Percentiles rank a stretch among this genome's conserved stretches.
Conservation (phyloP, 2,113 vertebrate genomes). For the Dicrurus megarhynchus region DNA sequence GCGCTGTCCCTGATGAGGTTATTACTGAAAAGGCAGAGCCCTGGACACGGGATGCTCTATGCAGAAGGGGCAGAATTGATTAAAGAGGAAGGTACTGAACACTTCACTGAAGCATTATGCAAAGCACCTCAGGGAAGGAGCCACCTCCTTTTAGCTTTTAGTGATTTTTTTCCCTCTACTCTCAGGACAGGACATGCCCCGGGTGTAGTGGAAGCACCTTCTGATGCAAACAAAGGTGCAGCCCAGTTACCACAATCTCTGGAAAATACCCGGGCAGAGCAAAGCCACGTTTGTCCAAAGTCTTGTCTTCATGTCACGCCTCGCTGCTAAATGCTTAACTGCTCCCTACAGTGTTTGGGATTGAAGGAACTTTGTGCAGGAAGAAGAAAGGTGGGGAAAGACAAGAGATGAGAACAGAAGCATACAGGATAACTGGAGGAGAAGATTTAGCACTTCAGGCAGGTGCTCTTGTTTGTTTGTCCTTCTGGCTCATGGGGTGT, state of each 20-base stretch:
- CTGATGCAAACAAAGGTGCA: not conserved
- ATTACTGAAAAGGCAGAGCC: not conserved
- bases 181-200: not conserved
- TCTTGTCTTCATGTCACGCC: not conserved
- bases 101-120: not conserved
- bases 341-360: not conserved
- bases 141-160: not conserved
- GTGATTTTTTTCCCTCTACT: not conserved
- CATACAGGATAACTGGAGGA: not conserved
- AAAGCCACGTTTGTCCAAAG: not conserved
- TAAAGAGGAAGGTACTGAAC: not conserved
- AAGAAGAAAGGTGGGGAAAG: not conserved
- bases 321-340: not conserved
- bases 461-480: not conserved
- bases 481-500: not conserved
- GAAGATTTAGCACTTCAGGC: not conserved
- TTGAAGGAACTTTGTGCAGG: not conserved
- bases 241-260: not conserved
- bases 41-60: not conserved
- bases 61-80: not conserved
- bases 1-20: not conserved
- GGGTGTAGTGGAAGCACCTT: not conserved
- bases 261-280: not conserved
- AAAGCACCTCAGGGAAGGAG: not conserved
- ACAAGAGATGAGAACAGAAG: not conserved